These are phyloP conservation scores for Melierax canorus DNA, from an alignment of 2,113 vertebrate species.

Conservation along the genomic window DNA sequence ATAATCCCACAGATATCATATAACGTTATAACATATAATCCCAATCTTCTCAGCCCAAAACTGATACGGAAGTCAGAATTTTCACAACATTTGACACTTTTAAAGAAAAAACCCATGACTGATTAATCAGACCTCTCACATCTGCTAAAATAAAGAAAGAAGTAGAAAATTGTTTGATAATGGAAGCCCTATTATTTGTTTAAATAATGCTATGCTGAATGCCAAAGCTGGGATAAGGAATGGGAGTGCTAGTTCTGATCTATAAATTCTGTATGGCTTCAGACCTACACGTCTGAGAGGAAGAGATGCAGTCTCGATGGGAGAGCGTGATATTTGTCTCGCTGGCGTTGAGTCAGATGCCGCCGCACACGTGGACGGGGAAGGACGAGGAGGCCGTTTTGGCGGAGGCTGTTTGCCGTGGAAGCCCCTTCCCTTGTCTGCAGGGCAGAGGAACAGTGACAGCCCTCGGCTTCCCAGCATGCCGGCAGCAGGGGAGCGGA, in stretches of 20 bases:
- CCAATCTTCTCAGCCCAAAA: not conserved
- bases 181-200: not conserved
- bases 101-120: not conserved
- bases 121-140: not conserved
- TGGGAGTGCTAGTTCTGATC: not conserved
- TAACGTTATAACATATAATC: not conserved
- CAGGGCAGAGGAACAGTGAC: not conserved
- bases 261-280: not conserved
- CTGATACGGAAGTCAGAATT: not conserved
- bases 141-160: not conserved
- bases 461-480: not conserved
- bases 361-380: accelerated
- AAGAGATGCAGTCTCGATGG: accelerated
- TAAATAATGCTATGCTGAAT: not conserved
- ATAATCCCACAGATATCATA: not conserved
- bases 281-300: not conserved
- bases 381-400: not conserved
- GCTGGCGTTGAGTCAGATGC: accelerated
- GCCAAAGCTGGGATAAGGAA: not conserved
- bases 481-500: accelerated
- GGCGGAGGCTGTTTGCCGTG: not conserved
- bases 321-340: not conserved
- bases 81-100: not conserved
- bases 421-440: no score
- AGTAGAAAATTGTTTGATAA: not conserved